Conservation (phyloP, 1,140 invertebrate species). For the Drosophila novamexicana region DNA sequence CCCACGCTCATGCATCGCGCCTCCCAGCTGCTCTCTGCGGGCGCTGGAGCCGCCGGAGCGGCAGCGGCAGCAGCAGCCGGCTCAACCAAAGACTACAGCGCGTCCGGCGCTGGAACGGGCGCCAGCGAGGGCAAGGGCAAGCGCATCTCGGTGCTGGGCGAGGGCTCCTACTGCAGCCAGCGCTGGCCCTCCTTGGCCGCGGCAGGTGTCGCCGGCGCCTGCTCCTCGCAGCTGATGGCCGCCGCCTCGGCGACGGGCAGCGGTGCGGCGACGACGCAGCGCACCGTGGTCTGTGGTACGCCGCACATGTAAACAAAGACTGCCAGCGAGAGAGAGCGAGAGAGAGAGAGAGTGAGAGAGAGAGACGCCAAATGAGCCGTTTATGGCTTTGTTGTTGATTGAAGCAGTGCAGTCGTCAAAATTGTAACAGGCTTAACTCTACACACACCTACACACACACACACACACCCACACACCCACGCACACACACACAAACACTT, state of each 20-base stretch:
- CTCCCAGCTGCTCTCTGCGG: conserved; percentile 77
- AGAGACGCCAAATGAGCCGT: conserved; percentile 73
- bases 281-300: conserved; percentile 79
- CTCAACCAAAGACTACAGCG: conserved; percentile 65
- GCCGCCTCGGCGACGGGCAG: conserved; percentile 74
- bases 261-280: conserved; percentile 73
- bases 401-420: conserved; percentile 77
- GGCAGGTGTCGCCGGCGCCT: conserved; percentile 75
- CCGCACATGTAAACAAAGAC: conserved; percentile 78
- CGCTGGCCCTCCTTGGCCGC: conserved; percentile 79
- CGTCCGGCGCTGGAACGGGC: conserved; percentile 12
- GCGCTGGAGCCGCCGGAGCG: conserved; percentile 49
- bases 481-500: conserved; percentile 5
- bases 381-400: conserved; percentile 67
- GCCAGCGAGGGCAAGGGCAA: conserved; percentile 55
- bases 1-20: conserved; percentile 87
- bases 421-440: conserved; percentile 55
- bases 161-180: conserved; percentile 79
- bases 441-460: conserved; percentile 20
- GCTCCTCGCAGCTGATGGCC: conserved; percentile 76
- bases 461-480: neutral
- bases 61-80: conserved; percentile 26
- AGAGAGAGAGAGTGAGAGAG: conserved; percentile 20
- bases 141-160: conserved; percentile 80
- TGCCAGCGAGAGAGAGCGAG: conserved; percentile 23